Evolutionary conservation across 2,113 vertebrate species (phyloP).

Genomic region (Micronycteris hirsuta): DNA sequence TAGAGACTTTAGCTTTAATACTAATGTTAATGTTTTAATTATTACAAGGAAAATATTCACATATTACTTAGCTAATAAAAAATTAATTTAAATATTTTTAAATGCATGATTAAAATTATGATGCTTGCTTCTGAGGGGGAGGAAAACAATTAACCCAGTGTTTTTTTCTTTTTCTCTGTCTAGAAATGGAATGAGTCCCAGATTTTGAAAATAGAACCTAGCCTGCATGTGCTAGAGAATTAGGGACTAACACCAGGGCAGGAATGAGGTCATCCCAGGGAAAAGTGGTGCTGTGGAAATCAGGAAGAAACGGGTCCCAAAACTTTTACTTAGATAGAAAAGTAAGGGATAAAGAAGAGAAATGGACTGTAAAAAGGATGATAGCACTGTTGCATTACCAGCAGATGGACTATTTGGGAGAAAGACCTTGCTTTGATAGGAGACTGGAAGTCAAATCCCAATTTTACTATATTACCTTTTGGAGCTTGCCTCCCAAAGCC

Average conservation of each 20-base stretch:
- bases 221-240: neutral
- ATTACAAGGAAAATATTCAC: conserved; percentile 42
- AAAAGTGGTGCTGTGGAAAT: neutral
- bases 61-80: conserved; percentile 58
- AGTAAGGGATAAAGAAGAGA: neutral
- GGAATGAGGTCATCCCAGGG: neutral
- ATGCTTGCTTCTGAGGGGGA: neutral
- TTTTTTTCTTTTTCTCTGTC: conserved; percentile 37
- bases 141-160: neutral
- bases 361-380: neutral
- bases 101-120: conserved; percentile 37
- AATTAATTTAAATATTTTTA: conserved; percentile 26
- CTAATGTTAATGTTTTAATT: conserved; percentile 24
- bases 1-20: neutral
- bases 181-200: neutral
- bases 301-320: neutral
- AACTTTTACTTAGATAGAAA: neutral
- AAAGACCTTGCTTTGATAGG: neutral
- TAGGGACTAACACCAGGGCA: neutral
- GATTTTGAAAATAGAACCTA: neutral
- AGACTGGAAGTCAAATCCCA: neutral
- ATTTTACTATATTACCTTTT: neutral
- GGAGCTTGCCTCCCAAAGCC: neutral
- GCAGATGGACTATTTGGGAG: neutral
- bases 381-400: neutral